Conservation (phyloP, 2,888 invertebrate species). For the Orchesella flavescens region DNA sequence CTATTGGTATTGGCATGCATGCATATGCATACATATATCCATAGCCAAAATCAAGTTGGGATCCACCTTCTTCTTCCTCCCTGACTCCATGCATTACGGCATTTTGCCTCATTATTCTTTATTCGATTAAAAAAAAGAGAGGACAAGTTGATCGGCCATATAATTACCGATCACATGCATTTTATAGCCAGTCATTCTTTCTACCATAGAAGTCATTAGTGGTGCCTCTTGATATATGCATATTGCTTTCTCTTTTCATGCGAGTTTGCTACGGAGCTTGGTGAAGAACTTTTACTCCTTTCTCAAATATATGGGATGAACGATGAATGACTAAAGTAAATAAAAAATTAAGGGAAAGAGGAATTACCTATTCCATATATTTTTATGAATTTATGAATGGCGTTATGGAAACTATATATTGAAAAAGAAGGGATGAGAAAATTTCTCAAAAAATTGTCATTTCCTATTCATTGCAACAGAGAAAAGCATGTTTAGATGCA, state of each 20-base stretch:
- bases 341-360: background rate
- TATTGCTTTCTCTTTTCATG: background rate
- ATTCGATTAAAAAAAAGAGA: background rate
- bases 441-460: background rate
- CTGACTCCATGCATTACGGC: too few relatives aligned
- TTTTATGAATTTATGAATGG: background rate
- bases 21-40: too few relatives aligned
- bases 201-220: conserved; percentile 5
- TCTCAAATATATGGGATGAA: background rate
- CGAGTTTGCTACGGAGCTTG: background rate
- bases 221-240: background rate
- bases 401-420: background rate
- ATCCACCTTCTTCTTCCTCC: too few relatives aligned
- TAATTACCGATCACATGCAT: background rate
- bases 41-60: too few relatives aligned
- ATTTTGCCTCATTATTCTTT: background rate
- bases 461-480: background rate
- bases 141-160: conserved; percentile 13
- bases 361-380: background rate
- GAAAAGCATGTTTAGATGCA: background rate
- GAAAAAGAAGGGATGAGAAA: background rate
- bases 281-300: background rate
- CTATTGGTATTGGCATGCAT: background rate
- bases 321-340: too few relatives aligned
- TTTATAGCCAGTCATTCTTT: background rate